A percentile compares a stretch with the other conserved stretches of the same genome.
phyloP scores from a whole-genome alignment of 2,888 invertebrate genomes.

The Noctuana brunneofusca region DNA sequence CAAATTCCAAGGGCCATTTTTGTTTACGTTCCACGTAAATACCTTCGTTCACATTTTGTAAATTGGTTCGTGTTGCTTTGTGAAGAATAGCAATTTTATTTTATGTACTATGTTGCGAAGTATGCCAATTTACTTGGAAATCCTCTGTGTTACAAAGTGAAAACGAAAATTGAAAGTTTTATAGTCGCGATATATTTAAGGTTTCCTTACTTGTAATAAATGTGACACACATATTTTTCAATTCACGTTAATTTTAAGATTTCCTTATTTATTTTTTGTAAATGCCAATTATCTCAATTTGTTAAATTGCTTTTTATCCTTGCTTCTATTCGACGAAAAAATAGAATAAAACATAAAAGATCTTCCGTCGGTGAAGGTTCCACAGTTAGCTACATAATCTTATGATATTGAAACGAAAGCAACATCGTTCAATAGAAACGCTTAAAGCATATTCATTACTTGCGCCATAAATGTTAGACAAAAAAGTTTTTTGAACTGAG shows the following conservation, averaged over 20 bases:
- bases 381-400: too few species aligned
- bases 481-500: neutral
- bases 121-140: neutral
- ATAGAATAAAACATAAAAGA: too few species aligned
- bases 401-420: neutral
- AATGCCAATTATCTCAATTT: too few species aligned
- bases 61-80: neutral
- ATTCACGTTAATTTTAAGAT: neutral
- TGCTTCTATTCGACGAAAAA: too few species aligned
- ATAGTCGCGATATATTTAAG: neutral
- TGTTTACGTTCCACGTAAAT: constrained; percentile 6
- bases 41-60: neutral
- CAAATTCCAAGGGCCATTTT: constrained; percentile 14
- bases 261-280: too few species aligned
- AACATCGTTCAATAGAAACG: neutral
- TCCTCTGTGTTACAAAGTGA: neutral
- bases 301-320: too few species aligned
- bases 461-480: neutral
- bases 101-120: constrained; percentile 2
- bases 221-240: too few species aligned
- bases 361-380: too few species aligned
- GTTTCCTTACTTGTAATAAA: too few species aligned
- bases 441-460: neutral
- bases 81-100: constrained; percentile 4
- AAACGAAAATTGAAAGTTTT: constrained; percentile 1